These are phyloP conservation scores for Cheilosia variabilis DNA, from an alignment of 2,888 invertebrate species.

Conservation along the genomic window DNA sequence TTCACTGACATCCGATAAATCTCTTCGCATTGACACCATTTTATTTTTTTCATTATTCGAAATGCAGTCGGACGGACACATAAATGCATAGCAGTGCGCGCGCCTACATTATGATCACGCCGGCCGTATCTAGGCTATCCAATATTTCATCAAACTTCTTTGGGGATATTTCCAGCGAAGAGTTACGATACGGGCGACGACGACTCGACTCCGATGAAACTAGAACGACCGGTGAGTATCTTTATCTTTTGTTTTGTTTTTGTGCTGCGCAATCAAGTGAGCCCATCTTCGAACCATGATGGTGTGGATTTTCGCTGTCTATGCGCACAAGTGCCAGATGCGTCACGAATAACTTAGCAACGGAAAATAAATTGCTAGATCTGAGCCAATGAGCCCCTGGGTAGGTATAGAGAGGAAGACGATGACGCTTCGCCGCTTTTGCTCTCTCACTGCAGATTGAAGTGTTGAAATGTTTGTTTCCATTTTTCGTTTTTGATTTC, in stretches of 20 bases:
- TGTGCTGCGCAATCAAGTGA: slow-evolving; percentile 9
- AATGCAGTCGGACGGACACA: slow-evolving; percentile 39
- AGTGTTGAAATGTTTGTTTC: slow-evolving; percentile 18
- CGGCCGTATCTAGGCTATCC: slow-evolving; percentile 62
- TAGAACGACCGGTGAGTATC: slow-evolving; percentile 44
- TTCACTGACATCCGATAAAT: slow-evolving; percentile 57
- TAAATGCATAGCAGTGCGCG: not conserved
- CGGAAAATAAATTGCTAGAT: slow-evolving; percentile 33
- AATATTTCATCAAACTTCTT: slow-evolving; percentile 48
- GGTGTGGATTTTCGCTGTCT: slow-evolving; percentile 48
- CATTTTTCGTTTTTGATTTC: slow-evolving; percentile 27
- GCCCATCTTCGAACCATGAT: slow-evolving; percentile 17
- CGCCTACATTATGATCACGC: slow-evolving; percentile 49
- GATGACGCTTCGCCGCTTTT: not conserved
- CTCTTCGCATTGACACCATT: slow-evolving; percentile 62
- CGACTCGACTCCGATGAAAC: slow-evolving; percentile 32
- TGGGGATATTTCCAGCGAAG: slow-evolving; percentile 26
- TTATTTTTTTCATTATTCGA: slow-evolving; percentile 5
- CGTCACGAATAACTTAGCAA: slow-evolving; percentile 61
- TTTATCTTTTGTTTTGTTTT: slow-evolving; percentile 33
- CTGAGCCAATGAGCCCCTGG: slow-evolving; percentile 4
- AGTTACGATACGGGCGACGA: slow-evolving; percentile 43
- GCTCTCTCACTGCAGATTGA: slow-evolving; percentile 12
- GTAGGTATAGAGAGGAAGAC: not conserved
- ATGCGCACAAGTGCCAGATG: slow-evolving; percentile 59